These are phyloP conservation scores for Aporophyla nigra DNA, from an alignment of 2,888 invertebrate genomes.

Conservation along the genomic window DNA sequence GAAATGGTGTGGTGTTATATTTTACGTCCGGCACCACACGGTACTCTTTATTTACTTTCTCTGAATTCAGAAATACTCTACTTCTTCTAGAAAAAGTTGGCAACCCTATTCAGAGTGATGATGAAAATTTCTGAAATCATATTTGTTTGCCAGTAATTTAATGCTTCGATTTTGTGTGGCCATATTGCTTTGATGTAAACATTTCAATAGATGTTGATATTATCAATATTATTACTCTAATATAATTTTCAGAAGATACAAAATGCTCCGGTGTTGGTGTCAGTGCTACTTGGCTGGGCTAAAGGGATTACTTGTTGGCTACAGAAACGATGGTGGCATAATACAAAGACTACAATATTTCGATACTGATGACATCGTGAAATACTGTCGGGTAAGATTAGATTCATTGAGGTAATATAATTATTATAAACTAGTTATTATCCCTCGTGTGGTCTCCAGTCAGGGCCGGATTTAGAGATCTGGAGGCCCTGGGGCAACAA, in stretches of 20 bases:
- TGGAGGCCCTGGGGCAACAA: no score
- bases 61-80: no score
- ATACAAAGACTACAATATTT: slow-evolving; percentile 69
- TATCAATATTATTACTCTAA: background rate
- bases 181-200: background rate
- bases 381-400: slow-evolving; percentile 66
- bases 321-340: slow-evolving; percentile 71
- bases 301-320: slow-evolving; percentile 72
- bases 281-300: slow-evolving; percentile 72
- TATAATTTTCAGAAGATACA: slow-evolving; percentile 67
- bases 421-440: background rate
- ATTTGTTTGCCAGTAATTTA: background rate
- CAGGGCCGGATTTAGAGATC: no score
- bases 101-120: no score
- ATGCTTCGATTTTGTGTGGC: background rate
- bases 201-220: background rate
- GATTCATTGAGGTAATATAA: background rate
- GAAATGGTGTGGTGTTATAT: no score
- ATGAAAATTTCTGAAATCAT: background rate
- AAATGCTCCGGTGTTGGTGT: slow-evolving; percentile 72
- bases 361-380: slow-evolving; percentile 65
- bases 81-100: no score
- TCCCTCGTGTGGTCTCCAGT: no score
- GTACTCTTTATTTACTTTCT: no score
- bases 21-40: no score